Evolutionary conservation across 2,888 invertebrate genomes (phyloP).

Genomic region (Brachypterus glaber): DNA sequence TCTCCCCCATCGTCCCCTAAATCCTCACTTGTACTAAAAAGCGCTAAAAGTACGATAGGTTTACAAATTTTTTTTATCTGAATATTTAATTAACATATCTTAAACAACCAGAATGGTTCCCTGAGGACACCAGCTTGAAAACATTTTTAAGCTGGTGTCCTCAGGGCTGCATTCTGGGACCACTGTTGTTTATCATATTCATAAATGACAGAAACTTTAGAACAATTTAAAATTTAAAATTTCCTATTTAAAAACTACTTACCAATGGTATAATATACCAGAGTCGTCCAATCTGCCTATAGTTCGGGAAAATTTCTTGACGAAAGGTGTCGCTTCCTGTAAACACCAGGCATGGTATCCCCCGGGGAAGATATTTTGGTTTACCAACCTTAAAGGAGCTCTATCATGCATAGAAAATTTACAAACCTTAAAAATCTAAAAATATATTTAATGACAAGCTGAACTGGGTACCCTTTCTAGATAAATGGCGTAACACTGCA

Average conservation of each 20-base stretch:
- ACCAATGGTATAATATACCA: conserved; percentile 16
- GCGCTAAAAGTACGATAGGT: too few species aligned
- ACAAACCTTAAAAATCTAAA: conserved; percentile 7
- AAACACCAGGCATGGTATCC: conserved; percentile 19
- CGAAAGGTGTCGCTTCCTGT: conserved; percentile 13
- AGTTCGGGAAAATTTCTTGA: conserved; percentile 12
- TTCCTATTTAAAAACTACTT: not conserved
- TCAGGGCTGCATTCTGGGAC: not conserved
- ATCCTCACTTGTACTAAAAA: too few species aligned
- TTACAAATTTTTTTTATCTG: too few species aligned
- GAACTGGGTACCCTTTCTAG: too few species aligned
- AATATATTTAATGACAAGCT: conserved; percentile 2
- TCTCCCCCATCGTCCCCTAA: too few species aligned
- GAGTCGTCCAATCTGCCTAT: conserved; percentile 13
- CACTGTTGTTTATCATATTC: too few species aligned
- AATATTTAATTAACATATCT: not conserved
- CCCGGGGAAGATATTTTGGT: conserved; percentile 14
- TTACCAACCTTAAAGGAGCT: conserved; percentile 10
- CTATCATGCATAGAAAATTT: conserved; percentile 3
- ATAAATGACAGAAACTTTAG: too few species aligned
- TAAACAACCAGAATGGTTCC: conserved; percentile 1
- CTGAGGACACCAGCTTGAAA: conserved; percentile 2
- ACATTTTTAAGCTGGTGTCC: not conserved
- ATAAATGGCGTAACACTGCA: too few species aligned
- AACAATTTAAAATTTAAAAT: too few species aligned